Base-by-base conservation (phyloP, 2,797 vertebrate species). In the Otolemur crassicaudatus region DNA sequence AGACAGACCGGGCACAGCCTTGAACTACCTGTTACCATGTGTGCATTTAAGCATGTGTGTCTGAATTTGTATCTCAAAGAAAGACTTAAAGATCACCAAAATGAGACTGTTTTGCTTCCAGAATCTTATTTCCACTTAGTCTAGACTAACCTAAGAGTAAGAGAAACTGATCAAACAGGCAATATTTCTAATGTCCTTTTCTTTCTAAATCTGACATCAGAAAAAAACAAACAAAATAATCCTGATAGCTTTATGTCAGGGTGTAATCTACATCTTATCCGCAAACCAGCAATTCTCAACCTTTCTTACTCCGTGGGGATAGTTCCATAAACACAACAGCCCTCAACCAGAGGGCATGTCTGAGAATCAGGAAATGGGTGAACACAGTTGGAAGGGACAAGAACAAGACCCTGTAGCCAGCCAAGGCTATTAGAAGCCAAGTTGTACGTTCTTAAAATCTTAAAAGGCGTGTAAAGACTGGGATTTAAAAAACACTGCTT, bases 111-210 rank as follows among this genome's bases (percentile, higher is more conserved):
- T 75, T 90, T 92, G 65, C 40, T 63, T 85, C 10, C 20, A 46
- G 56, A 91, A 69, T 73, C 25, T 25, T 53, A 61, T 79, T 69
- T 84, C n/a, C 89, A 29, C 69, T 90, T 85, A 75, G 86, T 96
- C 27, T 72, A 12, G 61, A 79, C n/a, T 86, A 88, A 87, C 14
- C 12, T 67, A 87, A 92, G 13, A 92, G 43, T 67, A 87, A 92
- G 20, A 92, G 53, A 79, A 87, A 96, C 10, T 76, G 37, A 86
- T 58, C 20, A 87, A 90, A 79, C 5, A 82, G 43, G 25, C 53
- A 76, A 77, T 53, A 49, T 70, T 90, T 85, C 70, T 29, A 67
- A 34, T 69, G 73, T 70, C 56, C 31, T 92, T 90, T 80, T 58
- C 73, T 53, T 16, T 84, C 60, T 93, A 88, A 92, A 73, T 22